Conservation (phyloP, 2,888 invertebrate genomes). For the Drosophila mercatorum region DNA sequence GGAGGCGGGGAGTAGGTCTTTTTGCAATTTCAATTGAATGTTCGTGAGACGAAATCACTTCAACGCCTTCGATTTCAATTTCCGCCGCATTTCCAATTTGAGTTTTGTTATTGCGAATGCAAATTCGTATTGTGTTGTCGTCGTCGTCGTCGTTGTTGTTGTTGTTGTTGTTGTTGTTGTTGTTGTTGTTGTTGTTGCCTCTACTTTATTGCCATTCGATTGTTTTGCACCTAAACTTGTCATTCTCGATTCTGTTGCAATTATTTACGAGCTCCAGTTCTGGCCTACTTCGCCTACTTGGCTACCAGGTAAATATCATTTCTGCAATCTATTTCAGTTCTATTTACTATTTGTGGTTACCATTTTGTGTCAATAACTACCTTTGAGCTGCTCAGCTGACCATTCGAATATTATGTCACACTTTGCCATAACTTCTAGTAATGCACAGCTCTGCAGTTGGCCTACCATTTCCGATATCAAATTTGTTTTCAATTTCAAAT, state of each 20-base stretch:
- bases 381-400: background rate
- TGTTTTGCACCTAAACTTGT: conserved; percentile 2
- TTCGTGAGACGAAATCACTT: conserved; percentile 80
- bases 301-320: background rate
- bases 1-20: background rate
- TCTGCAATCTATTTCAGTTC: background rate
- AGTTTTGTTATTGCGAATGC: conserved; percentile 68
- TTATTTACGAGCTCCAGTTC: conserved; percentile 17
- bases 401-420: background rate
- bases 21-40: conserved; percentile 71
- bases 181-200: conserved; percentile 22
- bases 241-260: conserved; percentile 7
- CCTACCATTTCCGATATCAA: background rate
- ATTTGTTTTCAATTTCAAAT: background rate
- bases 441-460: background rate
- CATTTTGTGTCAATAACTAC: background rate
- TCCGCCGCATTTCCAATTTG: conserved; percentile 74
- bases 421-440: background rate
- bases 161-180: conserved; percentile 32
- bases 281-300: conserved; percentile 13
- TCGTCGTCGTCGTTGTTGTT: conserved; percentile 12
- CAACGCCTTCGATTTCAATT: conserved; percentile 80
- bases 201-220: conserved; percentile 21
- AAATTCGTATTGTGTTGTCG: conserved; percentile 11
- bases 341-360: background rate